Percentiles rank a stretch among this genome's conserved stretches.
Evolutionary conservation across 2,888 invertebrate species (phyloP).

Genomic region (Phortica okadai): DNA sequence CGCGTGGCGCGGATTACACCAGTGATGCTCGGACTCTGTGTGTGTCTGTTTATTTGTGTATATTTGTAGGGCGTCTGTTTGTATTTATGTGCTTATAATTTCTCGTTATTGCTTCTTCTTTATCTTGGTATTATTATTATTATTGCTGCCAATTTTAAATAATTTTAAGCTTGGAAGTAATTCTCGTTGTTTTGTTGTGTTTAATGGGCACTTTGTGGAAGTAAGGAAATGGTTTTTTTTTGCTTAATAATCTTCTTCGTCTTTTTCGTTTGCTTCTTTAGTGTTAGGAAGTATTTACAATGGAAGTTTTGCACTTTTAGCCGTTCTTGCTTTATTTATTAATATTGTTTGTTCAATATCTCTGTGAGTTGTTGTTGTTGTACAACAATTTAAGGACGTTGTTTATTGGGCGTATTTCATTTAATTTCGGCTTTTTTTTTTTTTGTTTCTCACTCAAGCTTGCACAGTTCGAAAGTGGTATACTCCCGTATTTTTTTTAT

Average conservation of each 20-base stretch:
- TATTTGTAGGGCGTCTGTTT: neutral
- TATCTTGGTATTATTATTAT: neutral
- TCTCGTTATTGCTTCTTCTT: slow-evolving; percentile 56
- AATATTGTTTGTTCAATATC: neutral
- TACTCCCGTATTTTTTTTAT: too few species aligned
- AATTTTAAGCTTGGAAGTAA: slow-evolving; percentile 23
- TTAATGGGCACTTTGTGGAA: slow-evolving; percentile 23
- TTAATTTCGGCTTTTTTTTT: neutral
- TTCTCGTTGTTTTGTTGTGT: slow-evolving; percentile 32
- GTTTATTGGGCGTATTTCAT: slow-evolving; percentile 1
- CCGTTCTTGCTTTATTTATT: slow-evolving; percentile 10
- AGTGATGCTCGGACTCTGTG: slow-evolving; percentile 35
- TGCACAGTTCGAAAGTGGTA: neutral
- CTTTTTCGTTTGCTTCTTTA: neutral
- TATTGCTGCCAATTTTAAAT: slow-evolving; percentile 5
- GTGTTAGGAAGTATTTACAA: slow-evolving; percentile 7
- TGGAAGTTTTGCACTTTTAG: slow-evolving; percentile 3
- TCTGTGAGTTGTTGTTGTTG: slow-evolving; percentile 27
- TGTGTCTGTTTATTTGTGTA: slow-evolving; percentile 4
- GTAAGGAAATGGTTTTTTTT: slow-evolving; percentile 26
- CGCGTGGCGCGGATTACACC: slow-evolving; percentile 55
- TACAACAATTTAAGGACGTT: slow-evolving; percentile 32
- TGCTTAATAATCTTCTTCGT: neutral
- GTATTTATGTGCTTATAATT: slow-evolving; percentile 22
- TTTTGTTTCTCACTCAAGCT: neutral